phyloP scores from a whole-genome alignment of 2,113 vertebrate species.

The Ammospiza caudacuta region DNA sequence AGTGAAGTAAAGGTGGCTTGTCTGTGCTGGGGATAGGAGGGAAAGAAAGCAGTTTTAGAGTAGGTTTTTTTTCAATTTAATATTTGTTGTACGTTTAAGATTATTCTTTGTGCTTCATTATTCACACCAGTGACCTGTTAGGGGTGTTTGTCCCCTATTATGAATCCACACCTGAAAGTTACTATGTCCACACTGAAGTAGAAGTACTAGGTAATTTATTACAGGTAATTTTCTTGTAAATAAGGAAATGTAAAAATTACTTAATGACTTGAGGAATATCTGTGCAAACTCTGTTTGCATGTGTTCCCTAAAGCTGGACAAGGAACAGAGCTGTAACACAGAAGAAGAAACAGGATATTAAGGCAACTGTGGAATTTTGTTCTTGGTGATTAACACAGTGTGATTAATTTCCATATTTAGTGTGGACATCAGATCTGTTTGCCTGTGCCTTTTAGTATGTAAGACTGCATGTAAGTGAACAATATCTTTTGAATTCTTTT shows the following conservation, averaged over 20 bases:
- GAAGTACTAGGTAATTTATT: neutral
- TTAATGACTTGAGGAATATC: neutral
- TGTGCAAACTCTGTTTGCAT: neutral
- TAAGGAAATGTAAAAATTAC: neutral
- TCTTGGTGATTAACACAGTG: neutral
- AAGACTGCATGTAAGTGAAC: neutral
- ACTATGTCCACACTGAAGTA: neutral
- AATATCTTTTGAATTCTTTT: constrained; percentile 14
- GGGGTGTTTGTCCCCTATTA: neutral
- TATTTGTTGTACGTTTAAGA: neutral
- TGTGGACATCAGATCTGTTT: neutral
- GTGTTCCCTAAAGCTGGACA: neutral
- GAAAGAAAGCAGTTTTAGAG: neutral
- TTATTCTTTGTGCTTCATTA: neutral
- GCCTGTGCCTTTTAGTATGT: neutral
- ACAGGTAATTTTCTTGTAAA: neutral
- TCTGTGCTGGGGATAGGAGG: neutral
- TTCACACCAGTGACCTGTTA: neutral
- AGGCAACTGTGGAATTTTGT: neutral
- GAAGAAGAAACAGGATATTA: neutral
- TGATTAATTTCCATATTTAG: neutral
- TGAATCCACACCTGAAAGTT: neutral
- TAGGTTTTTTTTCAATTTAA: neutral
- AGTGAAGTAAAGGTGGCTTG: neutral
- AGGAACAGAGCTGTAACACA: neutral